phyloP scores from a whole-genome alignment of 2,113 vertebrate genomes.

The Ciconia stormi region DNA sequence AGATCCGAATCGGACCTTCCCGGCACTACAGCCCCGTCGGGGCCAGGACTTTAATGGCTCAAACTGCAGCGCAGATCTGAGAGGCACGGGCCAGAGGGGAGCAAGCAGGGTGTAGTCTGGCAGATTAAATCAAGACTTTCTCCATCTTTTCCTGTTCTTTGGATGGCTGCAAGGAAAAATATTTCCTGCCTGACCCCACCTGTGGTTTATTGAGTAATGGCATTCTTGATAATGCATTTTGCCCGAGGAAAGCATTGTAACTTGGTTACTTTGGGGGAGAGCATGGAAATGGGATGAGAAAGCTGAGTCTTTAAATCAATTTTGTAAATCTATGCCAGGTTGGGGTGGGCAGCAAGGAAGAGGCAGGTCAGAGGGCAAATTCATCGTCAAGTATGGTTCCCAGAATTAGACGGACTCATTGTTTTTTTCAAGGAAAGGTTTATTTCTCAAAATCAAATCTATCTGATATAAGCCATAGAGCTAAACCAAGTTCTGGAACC shows the following conservation, averaged over 20 bases:
- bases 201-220: neutral
- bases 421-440: neutral
- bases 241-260: neutral
- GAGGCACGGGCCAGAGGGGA: rapidly evolving
- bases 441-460: neutral
- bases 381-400: neutral
- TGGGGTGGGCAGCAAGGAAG: neutral
- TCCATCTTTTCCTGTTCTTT: neutral
- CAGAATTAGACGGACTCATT: neutral
- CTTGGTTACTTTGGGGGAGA: neutral
- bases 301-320: neutral
- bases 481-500: neutral
- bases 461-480: neutral
- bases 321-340: neutral
- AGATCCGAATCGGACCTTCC: neutral
- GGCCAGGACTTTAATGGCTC: neutral
- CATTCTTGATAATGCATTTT: neutral
- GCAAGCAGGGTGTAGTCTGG: neutral
- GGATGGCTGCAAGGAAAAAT: neutral
- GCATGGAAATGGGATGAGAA: neutral
- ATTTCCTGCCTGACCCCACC: neutral
- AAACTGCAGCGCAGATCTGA: neutral
- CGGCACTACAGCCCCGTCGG: rapidly evolving
- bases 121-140: neutral
- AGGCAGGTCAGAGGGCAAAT: neutral